A percentile compares a stretch with the other conserved stretches of the same genome.
phyloP scores from a whole-genome alignment of 2,113 vertebrate species.

The Callipepla squamata region DNA sequence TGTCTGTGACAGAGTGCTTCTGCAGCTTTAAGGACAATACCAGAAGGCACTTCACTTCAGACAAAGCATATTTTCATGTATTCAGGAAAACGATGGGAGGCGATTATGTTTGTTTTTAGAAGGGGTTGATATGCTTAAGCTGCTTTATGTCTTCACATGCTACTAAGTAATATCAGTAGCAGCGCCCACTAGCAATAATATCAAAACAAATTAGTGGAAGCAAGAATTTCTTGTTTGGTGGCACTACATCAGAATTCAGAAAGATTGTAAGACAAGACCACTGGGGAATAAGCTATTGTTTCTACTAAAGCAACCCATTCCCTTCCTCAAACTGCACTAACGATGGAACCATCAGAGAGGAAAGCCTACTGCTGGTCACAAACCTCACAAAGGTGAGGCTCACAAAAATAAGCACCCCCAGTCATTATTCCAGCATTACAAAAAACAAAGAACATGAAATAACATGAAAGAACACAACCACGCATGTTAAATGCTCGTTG shows the following conservation, averaged over 20 bases:
- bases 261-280: not conserved
- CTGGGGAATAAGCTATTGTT: not conserved
- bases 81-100: not conserved
- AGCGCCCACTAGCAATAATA: not conserved
- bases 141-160: not conserved
- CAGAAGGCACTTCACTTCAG: not conserved
- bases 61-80: not conserved
- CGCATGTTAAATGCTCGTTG: not conserved
- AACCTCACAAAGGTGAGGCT: not conserved
- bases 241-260: not conserved
- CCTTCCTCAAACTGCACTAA: not conserved
- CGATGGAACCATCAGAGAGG: not conserved
- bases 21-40: not conserved
- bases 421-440: not conserved
- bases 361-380: not conserved
- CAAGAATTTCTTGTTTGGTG: not conserved
- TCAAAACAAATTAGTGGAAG: not conserved
- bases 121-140: not conserved
- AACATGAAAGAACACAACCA: too few species aligned
- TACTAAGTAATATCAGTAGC: not conserved
- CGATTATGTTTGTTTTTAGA: accelerated
- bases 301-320: not conserved
- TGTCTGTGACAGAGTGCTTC: not conserved
- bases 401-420: not conserved
- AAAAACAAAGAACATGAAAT: not conserved